Base-by-base conservation (phyloP, 2,113 vertebrate genomes). In the Oplegnathus fasciatus region DNA sequence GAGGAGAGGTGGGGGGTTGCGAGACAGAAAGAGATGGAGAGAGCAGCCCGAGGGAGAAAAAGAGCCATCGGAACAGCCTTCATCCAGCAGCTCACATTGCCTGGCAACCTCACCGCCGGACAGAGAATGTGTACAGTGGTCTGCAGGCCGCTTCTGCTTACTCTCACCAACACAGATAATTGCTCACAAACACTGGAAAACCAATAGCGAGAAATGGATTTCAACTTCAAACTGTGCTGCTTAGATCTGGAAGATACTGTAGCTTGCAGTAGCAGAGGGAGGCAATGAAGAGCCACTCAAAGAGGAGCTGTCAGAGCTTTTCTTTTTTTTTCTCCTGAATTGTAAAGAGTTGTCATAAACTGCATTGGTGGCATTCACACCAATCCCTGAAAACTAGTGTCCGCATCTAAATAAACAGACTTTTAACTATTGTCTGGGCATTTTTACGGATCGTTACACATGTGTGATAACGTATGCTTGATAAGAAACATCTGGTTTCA, bases 111-210 rank as follows among this genome's bases (percentile, higher is more conserved):
- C 74, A 82, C 61, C 76, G 83, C 64, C 80, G 77, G 62, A 70
- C 48, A 74, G 93, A 75, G 92, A 94, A 95, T 94, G 89, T 79
- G 80, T 91, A 92, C 93, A 90, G 91, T 84, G 84, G 74, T 79
- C 88, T 83, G 70, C 68, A 74, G 78, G 75, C 87, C 68, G 87
- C 88, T 75, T 67, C 82, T 86, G 84, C 84, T 89, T 90, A 61
- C 67, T 78, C 75, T 82, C 75, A 60, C 83, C 84, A 80, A 82
- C 66, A 74, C 24, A 77, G 48, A 66, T 85, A 87, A 92, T 87
- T 84, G 42, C 52, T 73, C 37, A 62, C 83, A 91, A 89, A 87
- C 44, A 89, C 54, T 37, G 58, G 3, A 75, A 80, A 88, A 82
- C 9, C 46, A 52, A 72, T 28, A 52, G 48, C 4, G 15, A 67